phyloP scores from a whole-genome alignment of 2,888 invertebrate species.

The Biston betularia region DNA sequence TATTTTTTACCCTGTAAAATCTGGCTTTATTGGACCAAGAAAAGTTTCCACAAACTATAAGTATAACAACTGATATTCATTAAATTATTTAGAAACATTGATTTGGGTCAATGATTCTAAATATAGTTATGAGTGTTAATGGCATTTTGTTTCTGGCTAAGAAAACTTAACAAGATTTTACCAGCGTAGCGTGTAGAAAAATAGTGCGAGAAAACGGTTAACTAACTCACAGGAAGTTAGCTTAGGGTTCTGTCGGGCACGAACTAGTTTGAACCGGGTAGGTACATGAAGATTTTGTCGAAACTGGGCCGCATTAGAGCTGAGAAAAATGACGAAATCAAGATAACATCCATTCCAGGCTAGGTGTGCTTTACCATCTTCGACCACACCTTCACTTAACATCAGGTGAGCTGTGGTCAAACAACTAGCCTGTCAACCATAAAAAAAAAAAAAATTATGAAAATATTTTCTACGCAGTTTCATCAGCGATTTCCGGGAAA shows the following conservation, averaged over 20 bases:
- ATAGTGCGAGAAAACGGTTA: conserved; percentile 47
- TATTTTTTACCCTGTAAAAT: background rate
- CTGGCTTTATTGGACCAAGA: too few relatives aligned
- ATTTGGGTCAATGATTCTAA: background rate
- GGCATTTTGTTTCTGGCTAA: conserved; percentile 32
- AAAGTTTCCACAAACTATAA: too few relatives aligned
- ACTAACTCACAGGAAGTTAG: conserved; percentile 54
- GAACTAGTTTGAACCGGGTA: conserved; percentile 18
- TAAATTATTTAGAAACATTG: background rate
- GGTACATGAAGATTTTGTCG: conserved; percentile 15
- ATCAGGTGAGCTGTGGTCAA: too few relatives aligned
- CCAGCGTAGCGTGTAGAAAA: conserved; percentile 41
- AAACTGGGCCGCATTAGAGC: conserved; percentile 1
- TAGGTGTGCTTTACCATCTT: too few relatives aligned
- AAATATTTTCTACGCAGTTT: too few relatives aligned
- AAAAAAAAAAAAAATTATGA: too few relatives aligned
- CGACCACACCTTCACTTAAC: too few relatives aligned
- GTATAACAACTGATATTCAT: too few relatives aligned
- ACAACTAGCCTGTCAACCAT: too few relatives aligned
- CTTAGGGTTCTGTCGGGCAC: conserved; percentile 44
- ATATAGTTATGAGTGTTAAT: conserved; percentile 22
- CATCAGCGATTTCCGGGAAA: too few relatives aligned
- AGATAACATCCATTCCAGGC: too few relatives aligned
- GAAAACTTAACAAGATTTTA: conserved; percentile 42
- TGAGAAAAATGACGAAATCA: background rate